Conservation (phyloP, 2,888 invertebrate genomes). For the Patella depressa region DNA sequence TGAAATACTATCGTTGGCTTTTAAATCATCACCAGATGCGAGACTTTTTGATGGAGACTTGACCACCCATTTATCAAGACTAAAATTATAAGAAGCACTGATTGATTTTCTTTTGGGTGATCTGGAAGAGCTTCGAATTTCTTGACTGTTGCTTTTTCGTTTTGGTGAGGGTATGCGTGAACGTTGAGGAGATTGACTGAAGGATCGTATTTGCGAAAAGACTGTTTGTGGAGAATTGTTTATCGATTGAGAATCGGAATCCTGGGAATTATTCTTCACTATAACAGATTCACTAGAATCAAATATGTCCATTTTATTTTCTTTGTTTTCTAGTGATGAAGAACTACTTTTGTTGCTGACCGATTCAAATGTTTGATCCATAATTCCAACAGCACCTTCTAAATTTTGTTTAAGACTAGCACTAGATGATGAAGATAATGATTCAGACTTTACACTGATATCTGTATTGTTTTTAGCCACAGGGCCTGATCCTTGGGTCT, state of each 20-base stretch:
- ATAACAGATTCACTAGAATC: not conserved
- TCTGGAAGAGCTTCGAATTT: slow-evolving; percentile 26
- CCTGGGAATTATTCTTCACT: not conserved
- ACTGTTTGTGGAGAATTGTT: not conserved
- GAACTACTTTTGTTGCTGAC: slow-evolving; percentile 21
- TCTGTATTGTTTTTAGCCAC: not conserved
- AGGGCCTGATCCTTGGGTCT: not conserved
- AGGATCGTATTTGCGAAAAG: slow-evolving; percentile 21
- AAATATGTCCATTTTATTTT: not conserved
- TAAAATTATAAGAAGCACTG: slow-evolving; percentile 31
- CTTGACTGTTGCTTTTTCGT: slow-evolving; percentile 32
- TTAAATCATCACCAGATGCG: not conserved
- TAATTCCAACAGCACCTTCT: slow-evolving; percentile 13
- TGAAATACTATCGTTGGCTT: not conserved
- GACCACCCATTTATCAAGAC: slow-evolving; percentile 51
- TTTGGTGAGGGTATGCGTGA: slow-evolving; percentile 28
- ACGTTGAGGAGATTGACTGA: slow-evolving; percentile 21
- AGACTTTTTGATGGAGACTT: slow-evolving; percentile 38
- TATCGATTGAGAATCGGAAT: not conserved
- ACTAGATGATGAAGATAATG: not conserved
- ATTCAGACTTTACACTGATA: not conserved
- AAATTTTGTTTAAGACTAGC: slow-evolving; percentile 26
- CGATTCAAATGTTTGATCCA: slow-evolving; percentile 18
- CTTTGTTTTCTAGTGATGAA: slow-evolving; percentile 12
- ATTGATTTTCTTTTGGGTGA: slow-evolving; percentile 33